These are phyloP conservation scores for Tragelaphus buxtoni DNA, from an alignment of 2,113 vertebrate genomes.

Conservation along the genomic window DNA sequence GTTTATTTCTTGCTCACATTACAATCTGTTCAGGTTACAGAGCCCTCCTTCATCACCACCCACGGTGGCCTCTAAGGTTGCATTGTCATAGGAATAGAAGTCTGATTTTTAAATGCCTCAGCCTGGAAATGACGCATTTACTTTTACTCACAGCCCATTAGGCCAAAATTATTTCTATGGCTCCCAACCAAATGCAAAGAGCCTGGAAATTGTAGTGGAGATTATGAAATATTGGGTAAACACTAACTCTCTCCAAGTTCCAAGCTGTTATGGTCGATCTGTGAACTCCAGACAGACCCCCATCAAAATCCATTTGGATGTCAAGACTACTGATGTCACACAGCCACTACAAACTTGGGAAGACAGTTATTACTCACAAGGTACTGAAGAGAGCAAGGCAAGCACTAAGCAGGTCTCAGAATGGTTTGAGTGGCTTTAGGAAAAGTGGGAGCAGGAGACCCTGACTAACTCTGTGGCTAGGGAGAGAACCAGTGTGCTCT, in stretches of 20 bases:
- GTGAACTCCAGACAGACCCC: background rate
- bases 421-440: background rate
- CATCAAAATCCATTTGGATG: background rate
- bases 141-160: background rate
- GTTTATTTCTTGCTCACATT: background rate
- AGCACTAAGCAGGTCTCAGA: background rate
- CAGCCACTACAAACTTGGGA: background rate
- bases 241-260: background rate
- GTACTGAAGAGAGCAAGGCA: background rate
- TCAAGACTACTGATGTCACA: background rate
- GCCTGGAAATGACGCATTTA: background rate
- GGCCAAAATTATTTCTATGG: background rate
- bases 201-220: background rate
- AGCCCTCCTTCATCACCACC: background rate
- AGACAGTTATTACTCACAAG: background rate
- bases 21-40: background rate
- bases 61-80: background rate
- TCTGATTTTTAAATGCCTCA: background rate
- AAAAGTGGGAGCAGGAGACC: background rate
- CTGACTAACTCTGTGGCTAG: background rate
- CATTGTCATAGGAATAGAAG: background rate
- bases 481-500: background rate
- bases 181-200: background rate
- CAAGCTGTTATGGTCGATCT: background rate
- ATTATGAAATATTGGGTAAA: background rate